Evolutionary conservation across 2,888 invertebrate species (phyloP), one percentile per base, ranked within the genome.

Genomic region (Trichogramma evanescens): DNA sequence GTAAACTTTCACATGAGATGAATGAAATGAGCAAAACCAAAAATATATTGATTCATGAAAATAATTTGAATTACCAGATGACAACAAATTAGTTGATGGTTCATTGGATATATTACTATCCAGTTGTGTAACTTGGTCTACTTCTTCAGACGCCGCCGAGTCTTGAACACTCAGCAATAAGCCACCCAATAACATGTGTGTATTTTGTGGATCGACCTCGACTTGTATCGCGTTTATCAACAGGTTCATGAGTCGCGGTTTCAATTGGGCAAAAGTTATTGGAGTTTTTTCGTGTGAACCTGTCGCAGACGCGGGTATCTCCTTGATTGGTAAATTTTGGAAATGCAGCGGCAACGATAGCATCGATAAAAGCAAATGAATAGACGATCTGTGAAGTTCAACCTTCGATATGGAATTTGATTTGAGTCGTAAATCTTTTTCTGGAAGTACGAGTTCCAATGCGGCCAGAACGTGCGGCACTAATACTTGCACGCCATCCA

Each of bases 311-410:
- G 68, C 68, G 7, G 75, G 74, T 58, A 90, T 82, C 75, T 89
- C 89, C 2, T 88, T 86, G 48, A 90, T 89, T 4, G 84, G 81
- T 63, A 89, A 78, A 64, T 86, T 86, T 76, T 86, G 58, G 75
- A 95, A 97, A 80, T 98, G 96, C 61, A 96, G 83, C 0, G 99
- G 98, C 71, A 98, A 84, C 13, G 93, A 89, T 64, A 98, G 83
- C 78, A 98, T 86, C 2, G 97, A 97, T 66, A 96, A 79, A 38
- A 99, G 82, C 56, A 96, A 83, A 72, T 95, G 91, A 64, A 96
- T 94, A 42, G 95, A 93, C 2, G 97, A 93, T 69, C 93, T 87
- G 64, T 98, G 84, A 62, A 99, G 80, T 72, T 93, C 92, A 2
- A 86, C 83, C 76, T 87, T 87, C 65, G 89, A 88, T 66, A 88